A percentile compares a stretch with the other conserved stretches of the same genome.
These are phyloP conservation scores for Stegastes partitus DNA, from an alignment of 2,113 vertebrate genomes.

Conservation along the genomic window DNA sequence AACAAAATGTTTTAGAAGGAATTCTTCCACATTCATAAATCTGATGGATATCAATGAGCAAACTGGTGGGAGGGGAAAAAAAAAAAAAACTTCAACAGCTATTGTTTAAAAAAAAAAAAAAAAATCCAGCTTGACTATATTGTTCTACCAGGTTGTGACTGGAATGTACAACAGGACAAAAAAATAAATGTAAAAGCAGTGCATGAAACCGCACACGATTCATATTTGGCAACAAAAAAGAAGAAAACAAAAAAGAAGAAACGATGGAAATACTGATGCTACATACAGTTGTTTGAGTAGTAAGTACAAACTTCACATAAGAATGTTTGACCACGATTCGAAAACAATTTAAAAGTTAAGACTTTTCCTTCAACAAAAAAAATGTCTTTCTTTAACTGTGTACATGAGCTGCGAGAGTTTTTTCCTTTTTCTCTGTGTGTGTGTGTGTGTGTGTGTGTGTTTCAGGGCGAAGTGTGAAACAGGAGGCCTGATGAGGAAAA, in stretches of 20 bases:
- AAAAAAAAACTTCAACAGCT: constrained; percentile 57
- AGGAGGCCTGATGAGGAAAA: constrained; percentile 79
- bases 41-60: constrained; percentile 66
- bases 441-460: constrained; percentile 34
- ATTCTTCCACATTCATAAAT: constrained; percentile 77
- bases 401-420: constrained; percentile 74
- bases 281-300: constrained; percentile 78
- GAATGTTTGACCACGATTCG: constrained; percentile 77
- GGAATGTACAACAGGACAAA: constrained; percentile 79
- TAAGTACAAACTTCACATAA: constrained; percentile 80
- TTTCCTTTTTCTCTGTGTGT: constrained; percentile 46
- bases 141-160: constrained; percentile 67
- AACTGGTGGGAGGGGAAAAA: constrained; percentile 45
- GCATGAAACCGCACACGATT: constrained; percentile 73
- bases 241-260: constrained; percentile 69
- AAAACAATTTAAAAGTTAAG: constrained; percentile 65
- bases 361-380: constrained; percentile 82
- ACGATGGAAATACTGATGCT: constrained; percentile 85
- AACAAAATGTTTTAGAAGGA: constrained; percentile 55
- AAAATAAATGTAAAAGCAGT: constrained; percentile 68
- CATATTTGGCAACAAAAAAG: constrained; percentile 84
- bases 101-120: constrained; percentile 47
- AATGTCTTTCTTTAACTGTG: constrained; percentile 84
- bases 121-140: constrained; percentile 61
- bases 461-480: constrained; percentile 69